These are phyloP conservation scores for Sarcophilus harrisii DNA, from an alignment of 2,797 vertebrate genomes.

Conservation along the genomic window DNA sequence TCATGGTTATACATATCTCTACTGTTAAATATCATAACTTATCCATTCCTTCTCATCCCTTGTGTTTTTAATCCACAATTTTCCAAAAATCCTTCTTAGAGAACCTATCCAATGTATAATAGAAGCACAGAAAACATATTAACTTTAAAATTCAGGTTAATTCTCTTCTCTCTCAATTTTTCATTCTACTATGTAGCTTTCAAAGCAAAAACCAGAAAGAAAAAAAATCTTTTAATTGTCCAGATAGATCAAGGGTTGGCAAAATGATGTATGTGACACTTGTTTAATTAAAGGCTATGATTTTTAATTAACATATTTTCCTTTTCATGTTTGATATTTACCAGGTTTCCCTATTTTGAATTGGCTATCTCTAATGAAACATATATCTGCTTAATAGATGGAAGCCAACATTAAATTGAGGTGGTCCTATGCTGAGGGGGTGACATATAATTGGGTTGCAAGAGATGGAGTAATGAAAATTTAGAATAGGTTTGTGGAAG, in stretches of 20 bases:
- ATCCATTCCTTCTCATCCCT: neutral
- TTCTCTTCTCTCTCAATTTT: neutral
- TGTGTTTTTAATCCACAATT: neutral
- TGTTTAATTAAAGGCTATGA: neutral
- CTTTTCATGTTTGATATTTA: neutral
- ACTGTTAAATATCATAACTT: neutral
- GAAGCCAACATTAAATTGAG: neutral
- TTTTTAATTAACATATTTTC: neutral
- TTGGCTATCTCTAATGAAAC: neutral
- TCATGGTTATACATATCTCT: neutral
- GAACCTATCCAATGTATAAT: neutral
- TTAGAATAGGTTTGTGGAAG: neutral
- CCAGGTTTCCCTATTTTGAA: neutral
- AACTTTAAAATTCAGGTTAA: conserved; percentile 8
- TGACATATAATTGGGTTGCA: neutral
- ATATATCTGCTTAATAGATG: neutral
- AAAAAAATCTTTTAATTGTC: neutral
- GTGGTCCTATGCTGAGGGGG: neutral
- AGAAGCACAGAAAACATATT: neutral
- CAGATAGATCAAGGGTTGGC: neutral
- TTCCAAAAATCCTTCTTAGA: neutral
- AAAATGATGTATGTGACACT: neutral
- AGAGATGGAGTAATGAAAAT: neutral
- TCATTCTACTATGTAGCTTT: neutral
- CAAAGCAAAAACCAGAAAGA: neutral